These are phyloP conservation scores for Amblyopsis rosae DNA, from an alignment of 2,113 vertebrate species.

Conservation along the genomic window DNA sequence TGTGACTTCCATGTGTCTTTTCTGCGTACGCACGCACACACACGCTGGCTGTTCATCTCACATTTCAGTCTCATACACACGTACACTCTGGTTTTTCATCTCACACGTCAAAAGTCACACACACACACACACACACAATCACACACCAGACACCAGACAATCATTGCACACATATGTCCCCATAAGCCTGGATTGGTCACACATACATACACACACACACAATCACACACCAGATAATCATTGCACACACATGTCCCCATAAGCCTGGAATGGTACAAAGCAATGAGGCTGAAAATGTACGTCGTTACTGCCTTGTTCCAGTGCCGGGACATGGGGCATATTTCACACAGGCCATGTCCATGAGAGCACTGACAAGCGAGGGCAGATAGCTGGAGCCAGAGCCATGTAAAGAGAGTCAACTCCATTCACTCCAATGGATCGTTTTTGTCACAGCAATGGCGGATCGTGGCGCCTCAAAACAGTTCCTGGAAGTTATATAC, in stretches of 20 bases:
- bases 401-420: no score
- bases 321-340: not conserved
- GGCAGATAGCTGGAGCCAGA: no score
- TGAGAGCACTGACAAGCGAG: not conserved
- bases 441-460: no score
- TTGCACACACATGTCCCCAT: not conserved
- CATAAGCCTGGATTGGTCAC: no score
- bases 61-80: no score
- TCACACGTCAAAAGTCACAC: not conserved
- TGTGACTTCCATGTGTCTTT: not conserved
- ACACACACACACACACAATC: not conserved
- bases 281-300: slow-evolving; percentile 38
- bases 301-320: not conserved
- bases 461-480: no score
- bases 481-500: no score
- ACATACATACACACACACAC: not conserved
- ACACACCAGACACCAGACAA: not conserved
- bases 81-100: not conserved
- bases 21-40: not conserved
- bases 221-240: not conserved
- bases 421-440: no score
- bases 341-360: slow-evolving; percentile 9
- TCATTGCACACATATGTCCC: not conserved
- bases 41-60: not conserved
- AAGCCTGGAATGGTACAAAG: slow-evolving; percentile 14